Evolutionary conservation across 2,113 vertebrate genomes (phyloP), one percentile per base, ranked within the genome.

Genomic region (Eira barbara): DNA sequence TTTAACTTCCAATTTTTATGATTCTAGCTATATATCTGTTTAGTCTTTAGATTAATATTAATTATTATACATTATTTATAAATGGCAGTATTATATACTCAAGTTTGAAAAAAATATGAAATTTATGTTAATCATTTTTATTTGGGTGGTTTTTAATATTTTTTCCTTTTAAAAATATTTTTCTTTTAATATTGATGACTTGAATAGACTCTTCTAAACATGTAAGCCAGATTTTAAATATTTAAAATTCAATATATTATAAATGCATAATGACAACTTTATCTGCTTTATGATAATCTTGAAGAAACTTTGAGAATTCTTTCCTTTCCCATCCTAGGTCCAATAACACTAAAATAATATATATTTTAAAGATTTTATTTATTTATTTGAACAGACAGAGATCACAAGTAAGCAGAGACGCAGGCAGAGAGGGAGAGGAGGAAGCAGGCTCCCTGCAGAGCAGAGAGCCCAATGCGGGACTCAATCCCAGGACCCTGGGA

Each of bases 161-260:
- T 88, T 63, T 7, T 1, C 65, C 0, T 73, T 93, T 88, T 63
- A 4, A 5, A 5, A 95, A 25, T 59, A 55, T 79, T 88, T 88
- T 63, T 7, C 1, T 79, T 1, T 73, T 93, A 59, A 63, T 73
- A 57, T 0, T 67, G 9, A 65, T 94, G 36, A 84, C 18, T 42
- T 36, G 49, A 78, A 65, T n/a, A 45, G 11, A 1, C 8, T 0
- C 9, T 84, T 91, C 25, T 79, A 23, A 74, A 76, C 55, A 39
- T 94, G 20, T 52, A 81, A 78, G 27, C 6, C 17, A 85, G 45
- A 36, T 84, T 49, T 92, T 55, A 89, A 74, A 78, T 15, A 86
- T 47, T 82, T 82, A 4, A 63, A 94, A 92, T 90, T 83, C 2
- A 85, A 29, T 25, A 89, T 52, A 29, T 25, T 4, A 4, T 85